Evolutionary conservation across 92 coral and sea anemone species (phyloP), one percentile per base, ranked within the genome.

Genomic region (Micromussa lordhowensis): DNA sequence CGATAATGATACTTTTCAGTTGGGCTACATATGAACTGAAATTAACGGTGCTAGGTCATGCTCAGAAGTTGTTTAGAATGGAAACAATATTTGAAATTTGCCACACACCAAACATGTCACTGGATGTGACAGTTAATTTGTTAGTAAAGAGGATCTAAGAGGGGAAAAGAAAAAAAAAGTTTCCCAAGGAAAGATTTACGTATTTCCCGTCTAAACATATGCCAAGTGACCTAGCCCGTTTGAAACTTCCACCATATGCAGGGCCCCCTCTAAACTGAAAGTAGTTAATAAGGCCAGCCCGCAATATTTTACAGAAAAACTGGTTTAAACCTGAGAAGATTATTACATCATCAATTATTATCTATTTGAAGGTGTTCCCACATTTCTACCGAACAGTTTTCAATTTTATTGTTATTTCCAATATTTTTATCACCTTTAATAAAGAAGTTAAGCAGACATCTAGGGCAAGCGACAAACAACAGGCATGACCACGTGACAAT

Each of bases 71-170:
- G 78, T 74, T 74, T 74, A 36, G 21, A 74, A 38, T 74, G 78
- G 78, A 74, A 74, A 74, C 78, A 74, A 74, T 34, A 74, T 74
- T 74, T 74, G 78, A 74, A 74, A 74, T 74, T 76, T 61, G 68
- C 80, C 24, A 76, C 10, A 17, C 38, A 38, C 55, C 48, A 10
- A 76, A 17, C 28, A 61, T 61, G 68, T 17, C 68, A 61, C 68
- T 61, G 68, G 68, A 61, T 17, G 68, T 22, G 68, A 61, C 68
- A 61, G 68, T 61, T 61, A 61, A 61, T 61, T 61, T 61, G 68
- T 61, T 61, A 61, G 68, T 61, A 40, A 40, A 40, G 1, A 38
- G 58, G 58, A 26, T 26, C 58, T 76, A 18, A 26, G 16, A 76
- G 22, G 22, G 22, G 61, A 76, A 76, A 18, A 76, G 68, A 61